Evolutionary conservation across 2,888 invertebrate genomes (phyloP), one percentile per base, ranked within the genome.

Genomic region (Willowsia nigromaculata): DNA sequence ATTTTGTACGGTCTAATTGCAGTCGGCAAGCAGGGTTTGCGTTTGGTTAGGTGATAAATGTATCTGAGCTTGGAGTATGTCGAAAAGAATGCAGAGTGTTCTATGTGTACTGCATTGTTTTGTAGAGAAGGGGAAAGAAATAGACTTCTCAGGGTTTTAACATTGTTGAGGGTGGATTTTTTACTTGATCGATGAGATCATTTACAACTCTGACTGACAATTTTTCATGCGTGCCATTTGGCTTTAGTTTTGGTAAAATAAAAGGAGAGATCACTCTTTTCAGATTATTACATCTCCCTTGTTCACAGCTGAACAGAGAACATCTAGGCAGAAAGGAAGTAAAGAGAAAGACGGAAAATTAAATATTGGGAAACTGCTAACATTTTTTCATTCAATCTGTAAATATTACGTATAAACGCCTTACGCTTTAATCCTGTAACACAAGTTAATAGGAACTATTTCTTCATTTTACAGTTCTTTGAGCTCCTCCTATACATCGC

Each of bases 131-230:
- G 71, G 65, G 78, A 53, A 50, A 53, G 47, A 33, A 50, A 71
- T 33, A 40, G 62, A 56, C 78, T 78, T 71, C 53, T 53, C 50
- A 53, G 50, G 53, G 30, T 84, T 43, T 22, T 37, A 37, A 62
- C 74, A 50, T 76, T 74, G 78, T 53, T 59, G 88, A 88, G 88
- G 88, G 88, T 83, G 76, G 83, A 88, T 88, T 82, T 68, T 87
- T 74, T n/a, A 59, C 82, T 83, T 88, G 88, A 88, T 88, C 62
- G 88, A 88, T 88, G 88, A 76, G 88, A 88, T 88, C 88, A 53
- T 88, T 88, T 88, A 88, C 83, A 83, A 65, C 43, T 78, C 74
- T 87, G 87, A 87, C 83, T 88, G 88, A 88, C 78, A 83, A 82
- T 88, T 83, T 88, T 83, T 88, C 83, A 76, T 88, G 62, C 83